Conservation (phyloP, 37 sponge, comb jelly and placozoan species). For the Chondrosia reniformis region DNA sequence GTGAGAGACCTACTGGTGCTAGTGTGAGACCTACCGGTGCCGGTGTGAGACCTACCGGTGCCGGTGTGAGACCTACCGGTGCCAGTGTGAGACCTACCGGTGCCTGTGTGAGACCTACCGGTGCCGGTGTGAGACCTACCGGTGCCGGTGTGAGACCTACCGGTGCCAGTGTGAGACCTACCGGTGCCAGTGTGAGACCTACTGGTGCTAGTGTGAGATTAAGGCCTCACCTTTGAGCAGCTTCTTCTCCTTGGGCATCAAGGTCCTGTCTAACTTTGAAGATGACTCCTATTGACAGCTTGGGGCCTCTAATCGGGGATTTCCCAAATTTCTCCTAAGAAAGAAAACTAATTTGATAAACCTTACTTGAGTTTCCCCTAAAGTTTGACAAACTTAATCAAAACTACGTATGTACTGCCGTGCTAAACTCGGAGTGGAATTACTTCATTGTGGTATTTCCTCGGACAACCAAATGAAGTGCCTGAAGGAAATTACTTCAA, state of each 20-base stretch:
- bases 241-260: neutral
- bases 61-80: neutral
- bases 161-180: neutral
- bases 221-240: neutral
- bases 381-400: too few relatives aligned
- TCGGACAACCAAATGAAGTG: too few relatives aligned
- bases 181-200: neutral
- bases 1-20: neutral
- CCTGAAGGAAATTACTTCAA: too few relatives aligned
- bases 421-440: too few relatives aligned
- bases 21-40: neutral
- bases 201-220: too few relatives aligned
- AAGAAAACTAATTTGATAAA: too few relatives aligned
- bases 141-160: neutral
- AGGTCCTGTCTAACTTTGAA: neutral
- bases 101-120: neutral
- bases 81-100: neutral
- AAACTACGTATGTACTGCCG: too few relatives aligned
- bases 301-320: conserved; percentile 14
- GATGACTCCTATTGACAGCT: conserved; percentile 1
- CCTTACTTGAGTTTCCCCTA: too few relatives aligned
- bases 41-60: neutral
- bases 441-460: too few relatives aligned
- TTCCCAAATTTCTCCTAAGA: too few relatives aligned
- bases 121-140: neutral